A percentile compares a stretch with the other conserved stretches of the same genome.
phyloP scores from a whole-genome alignment of 2,888 invertebrate species.

The Hermaeophaga mercurialis region DNA sequence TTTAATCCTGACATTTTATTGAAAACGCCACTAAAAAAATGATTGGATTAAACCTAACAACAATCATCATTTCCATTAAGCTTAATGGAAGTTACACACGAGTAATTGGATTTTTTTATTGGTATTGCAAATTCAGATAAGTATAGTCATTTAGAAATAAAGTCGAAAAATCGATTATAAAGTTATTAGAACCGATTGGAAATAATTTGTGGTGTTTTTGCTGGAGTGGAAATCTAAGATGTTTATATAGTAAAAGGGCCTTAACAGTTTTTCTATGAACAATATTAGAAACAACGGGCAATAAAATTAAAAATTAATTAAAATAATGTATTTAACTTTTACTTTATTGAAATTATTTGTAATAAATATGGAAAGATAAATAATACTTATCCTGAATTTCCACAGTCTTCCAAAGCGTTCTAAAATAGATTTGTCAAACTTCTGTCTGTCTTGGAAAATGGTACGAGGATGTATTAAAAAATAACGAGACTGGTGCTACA shows the following conservation, averaged over 20 bases:
- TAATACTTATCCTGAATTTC: too few relatives aligned
- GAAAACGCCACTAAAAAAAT: background rate
- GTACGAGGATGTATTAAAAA: too few relatives aligned
- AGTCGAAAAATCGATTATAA: background rate
- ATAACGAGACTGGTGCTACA: too few relatives aligned
- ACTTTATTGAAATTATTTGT: too few relatives aligned
- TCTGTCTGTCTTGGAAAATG: too few relatives aligned
- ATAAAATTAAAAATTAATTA: too few relatives aligned
- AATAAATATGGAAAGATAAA: too few relatives aligned
- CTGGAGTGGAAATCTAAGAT: background rate
- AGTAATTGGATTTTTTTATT: conserved; percentile 14
- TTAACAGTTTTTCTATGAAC: too few relatives aligned
- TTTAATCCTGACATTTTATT: background rate
- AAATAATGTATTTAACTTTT: too few relatives aligned
- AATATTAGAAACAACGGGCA: too few relatives aligned
- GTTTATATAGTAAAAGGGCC: background rate
- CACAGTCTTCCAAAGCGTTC: too few relatives aligned
- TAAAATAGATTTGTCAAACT: too few relatives aligned
- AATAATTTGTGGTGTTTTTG: background rate
- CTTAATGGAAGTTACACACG: conserved; percentile 9
- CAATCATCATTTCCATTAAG: conserved; percentile 16
- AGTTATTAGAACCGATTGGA: background rate
- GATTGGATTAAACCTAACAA: conserved; percentile 2
- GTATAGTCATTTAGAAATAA: background rate
- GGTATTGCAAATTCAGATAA: conserved; percentile 14